Percentiles rank a stretch among this genome's conserved stretches.
phyloP scores from a whole-genome alignment of 2,113 vertebrate species.

The Delphinus delphis region DNA sequence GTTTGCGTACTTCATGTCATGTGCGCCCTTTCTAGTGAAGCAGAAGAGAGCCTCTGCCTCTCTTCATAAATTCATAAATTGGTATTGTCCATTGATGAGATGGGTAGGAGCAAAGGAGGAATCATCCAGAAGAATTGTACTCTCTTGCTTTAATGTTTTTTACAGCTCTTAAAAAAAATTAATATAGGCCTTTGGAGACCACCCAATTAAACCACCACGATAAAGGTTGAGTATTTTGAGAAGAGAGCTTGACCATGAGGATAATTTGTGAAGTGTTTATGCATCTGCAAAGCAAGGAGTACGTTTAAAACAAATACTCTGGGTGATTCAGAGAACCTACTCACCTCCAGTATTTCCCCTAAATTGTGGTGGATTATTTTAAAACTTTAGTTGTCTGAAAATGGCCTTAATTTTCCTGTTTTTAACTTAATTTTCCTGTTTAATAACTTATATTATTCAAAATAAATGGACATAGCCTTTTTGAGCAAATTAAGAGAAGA shows the following conservation, averaged over 20 bases:
- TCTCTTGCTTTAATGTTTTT: conserved; percentile 41
- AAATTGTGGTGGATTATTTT: neutral
- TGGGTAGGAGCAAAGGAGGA: conserved; percentile 14
- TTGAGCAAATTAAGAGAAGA: conserved; percentile 42
- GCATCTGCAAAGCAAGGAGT: conserved; percentile 28
- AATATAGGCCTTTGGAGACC: conserved; percentile 32
- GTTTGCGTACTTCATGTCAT: neutral
- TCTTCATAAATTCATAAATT: neutral
- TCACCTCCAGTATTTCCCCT: neutral
- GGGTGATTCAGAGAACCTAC: neutral
- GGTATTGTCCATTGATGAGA: conserved; percentile 29
- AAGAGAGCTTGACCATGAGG: neutral
- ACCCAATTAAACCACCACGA: neutral
- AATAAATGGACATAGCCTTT: conserved; percentile 18
- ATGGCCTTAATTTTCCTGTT: neutral
- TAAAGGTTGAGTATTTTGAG: neutral
- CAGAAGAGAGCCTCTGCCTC: neutral
- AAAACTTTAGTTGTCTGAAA: conserved; percentile 7
- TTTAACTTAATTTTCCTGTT: neutral
- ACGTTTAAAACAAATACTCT: conserved; percentile 29
- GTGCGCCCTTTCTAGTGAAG: conserved; percentile 16
- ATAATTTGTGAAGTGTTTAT: conserved; percentile 44
- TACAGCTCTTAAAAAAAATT: conserved; percentile 37
- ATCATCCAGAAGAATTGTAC: conserved; percentile 48
- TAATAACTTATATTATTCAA: conserved; percentile 18